These are phyloP conservation scores for Drosophila funebris DNA, from an alignment of 1,140 invertebrate species.

Conservation along the genomic window DNA sequence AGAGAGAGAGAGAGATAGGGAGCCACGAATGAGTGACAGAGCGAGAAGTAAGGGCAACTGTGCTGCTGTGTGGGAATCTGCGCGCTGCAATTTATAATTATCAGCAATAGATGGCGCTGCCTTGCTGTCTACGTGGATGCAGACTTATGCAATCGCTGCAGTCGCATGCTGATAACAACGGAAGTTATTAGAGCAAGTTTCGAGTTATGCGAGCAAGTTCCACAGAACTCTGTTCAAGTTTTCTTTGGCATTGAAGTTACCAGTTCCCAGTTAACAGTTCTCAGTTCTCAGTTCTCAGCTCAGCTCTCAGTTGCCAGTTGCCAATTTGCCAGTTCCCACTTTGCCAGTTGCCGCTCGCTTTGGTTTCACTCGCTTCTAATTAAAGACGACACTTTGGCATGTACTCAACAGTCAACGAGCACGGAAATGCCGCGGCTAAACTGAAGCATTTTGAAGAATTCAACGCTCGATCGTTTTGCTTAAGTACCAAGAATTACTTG, in stretches of 20 bases:
- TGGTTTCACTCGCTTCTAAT: slow-evolving; percentile 66
- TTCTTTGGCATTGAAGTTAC: slow-evolving; percentile 40
- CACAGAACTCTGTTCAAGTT: slow-evolving; percentile 64
- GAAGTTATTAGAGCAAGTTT: slow-evolving; percentile 70
- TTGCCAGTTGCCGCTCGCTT: slow-evolving; percentile 27
- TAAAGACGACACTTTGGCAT: slow-evolving; percentile 81
- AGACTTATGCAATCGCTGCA: slow-evolving; percentile 26
- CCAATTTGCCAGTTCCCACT: too few species aligned
- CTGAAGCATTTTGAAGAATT: slow-evolving; percentile 39
- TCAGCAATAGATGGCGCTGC: slow-evolving; percentile 67
- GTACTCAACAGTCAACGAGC: slow-evolving; percentile 45
- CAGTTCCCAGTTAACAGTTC: background rate
- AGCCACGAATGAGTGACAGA: too few species aligned
- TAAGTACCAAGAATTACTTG: slow-evolving; percentile 24
- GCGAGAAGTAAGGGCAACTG: background rate
- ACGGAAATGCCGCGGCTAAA: slow-evolving; percentile 62
- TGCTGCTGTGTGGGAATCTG: slow-evolving; percentile 43
- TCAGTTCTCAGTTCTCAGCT: slow-evolving; percentile 18
- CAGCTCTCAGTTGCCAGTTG: slow-evolving; percentile 3
- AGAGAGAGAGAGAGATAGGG: background rate
- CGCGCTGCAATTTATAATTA: slow-evolving; percentile 59
- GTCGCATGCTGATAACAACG: slow-evolving; percentile 51
- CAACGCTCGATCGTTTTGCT: slow-evolving; percentile 12
- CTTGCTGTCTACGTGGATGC: background rate
- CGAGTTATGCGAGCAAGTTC: slow-evolving; percentile 64